Conservation (phyloP, 1,140 invertebrate genomes). For the Pogonomyrmex barbatus region DNA sequence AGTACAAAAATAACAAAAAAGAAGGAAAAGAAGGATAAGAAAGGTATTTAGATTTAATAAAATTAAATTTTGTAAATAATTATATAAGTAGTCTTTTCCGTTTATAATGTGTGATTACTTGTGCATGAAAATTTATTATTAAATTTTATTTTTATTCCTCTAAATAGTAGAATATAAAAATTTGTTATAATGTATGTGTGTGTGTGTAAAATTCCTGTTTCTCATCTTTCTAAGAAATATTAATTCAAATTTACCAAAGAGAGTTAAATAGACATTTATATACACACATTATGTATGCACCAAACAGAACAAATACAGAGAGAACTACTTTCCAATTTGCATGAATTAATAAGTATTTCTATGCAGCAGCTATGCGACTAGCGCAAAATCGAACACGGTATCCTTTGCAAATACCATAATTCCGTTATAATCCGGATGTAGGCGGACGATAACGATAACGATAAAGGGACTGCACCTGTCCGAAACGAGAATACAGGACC, state of each 20-base stretch:
- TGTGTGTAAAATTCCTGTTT: no score
- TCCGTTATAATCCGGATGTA: constrained; percentile 51
- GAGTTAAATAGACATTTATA: neutral
- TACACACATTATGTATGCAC: neutral
- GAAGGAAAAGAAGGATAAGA: neutral
- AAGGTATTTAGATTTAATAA: constrained; percentile 18
- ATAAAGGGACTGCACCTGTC: constrained; percentile 47
- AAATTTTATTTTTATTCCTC: neutral
- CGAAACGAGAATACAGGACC: constrained; percentile 15
- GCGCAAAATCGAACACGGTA: constrained; percentile 29
- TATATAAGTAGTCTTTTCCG: neutral
- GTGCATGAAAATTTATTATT: neutral
- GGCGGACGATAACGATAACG: constrained; percentile 46
- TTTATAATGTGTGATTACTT: neutral
- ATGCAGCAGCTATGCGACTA: neutral
- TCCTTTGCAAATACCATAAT: constrained; percentile 42
- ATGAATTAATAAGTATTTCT: constrained; percentile 47
- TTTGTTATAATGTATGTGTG: neutral
- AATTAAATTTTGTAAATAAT: constrained; percentile 34
- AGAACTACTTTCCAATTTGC: constrained; percentile 51
- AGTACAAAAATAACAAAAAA: constrained; percentile 16
- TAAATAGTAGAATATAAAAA: neutral
- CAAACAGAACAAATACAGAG: constrained; percentile 2
- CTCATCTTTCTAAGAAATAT: neutral
- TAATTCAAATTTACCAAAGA: neutral